phyloP scores from a whole-genome alignment of 2,888 invertebrate species.

The Cheilosia pagana region DNA sequence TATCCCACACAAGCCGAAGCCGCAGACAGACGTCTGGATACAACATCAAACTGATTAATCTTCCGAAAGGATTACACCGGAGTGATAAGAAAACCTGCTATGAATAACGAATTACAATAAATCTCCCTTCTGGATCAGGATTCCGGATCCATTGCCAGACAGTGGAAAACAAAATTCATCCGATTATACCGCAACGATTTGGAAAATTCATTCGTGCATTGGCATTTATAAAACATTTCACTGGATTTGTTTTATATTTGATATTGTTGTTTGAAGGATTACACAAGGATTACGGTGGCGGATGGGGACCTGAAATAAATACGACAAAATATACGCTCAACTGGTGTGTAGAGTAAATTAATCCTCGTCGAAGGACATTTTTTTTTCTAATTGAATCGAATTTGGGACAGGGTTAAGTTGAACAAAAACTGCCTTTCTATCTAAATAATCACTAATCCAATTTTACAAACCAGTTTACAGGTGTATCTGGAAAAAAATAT shows the following conservation, averaged over 20 bases:
- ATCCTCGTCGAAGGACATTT: conserved; percentile 18
- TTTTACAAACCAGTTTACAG: not conserved
- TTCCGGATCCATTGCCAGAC: not conserved
- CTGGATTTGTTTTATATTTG: conserved; percentile 26
- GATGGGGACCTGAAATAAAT: not conserved
- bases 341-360: not conserved
- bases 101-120: conserved; percentile 61
- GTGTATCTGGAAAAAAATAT: not conserved
- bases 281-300: conserved; percentile 21
- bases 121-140: conserved; percentile 17
- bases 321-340: not conserved
- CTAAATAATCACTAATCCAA: conserved; percentile 44
- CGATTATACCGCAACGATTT: conserved; percentile 33
- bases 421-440: conserved; percentile 20
- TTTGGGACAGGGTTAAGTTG: not conserved
- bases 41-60: conserved; percentile 67
- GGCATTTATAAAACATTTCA: conserved; percentile 1
- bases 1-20: conserved; percentile 34
- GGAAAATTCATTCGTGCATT: conserved; percentile 29
- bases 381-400: conserved; percentile 53
- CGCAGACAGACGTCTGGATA: conserved; percentile 60
- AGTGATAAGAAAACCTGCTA: conserved; percentile 36
- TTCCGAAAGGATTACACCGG: conserved; percentile 58
- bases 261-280: conserved; percentile 32
- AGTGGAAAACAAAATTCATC: conserved; percentile 1